Evolutionary conservation across 2,113 vertebrate species (phyloP).

Genomic region (Odocoileus virginianus): DNA sequence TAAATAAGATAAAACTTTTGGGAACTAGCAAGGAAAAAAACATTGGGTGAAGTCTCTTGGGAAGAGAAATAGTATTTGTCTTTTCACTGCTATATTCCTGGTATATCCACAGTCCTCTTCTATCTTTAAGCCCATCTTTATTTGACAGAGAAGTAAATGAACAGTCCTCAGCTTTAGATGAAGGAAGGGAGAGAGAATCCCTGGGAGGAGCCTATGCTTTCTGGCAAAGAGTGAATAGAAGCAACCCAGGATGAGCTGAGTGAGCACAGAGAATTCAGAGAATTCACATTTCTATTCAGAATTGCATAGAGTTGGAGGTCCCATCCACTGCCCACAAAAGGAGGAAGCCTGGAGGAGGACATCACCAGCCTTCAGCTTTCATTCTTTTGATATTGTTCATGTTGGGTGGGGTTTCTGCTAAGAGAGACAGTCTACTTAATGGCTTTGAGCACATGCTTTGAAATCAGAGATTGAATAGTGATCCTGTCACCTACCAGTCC

Average conservation of each 20-base stretch:
- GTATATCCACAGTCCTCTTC: not conserved
- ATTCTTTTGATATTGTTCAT: not conserved
- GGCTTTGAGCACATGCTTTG: not conserved
- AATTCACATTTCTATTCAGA: no score
- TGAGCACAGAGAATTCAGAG: not conserved
- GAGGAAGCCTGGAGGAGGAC: no score
- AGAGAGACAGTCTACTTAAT: not conserved
- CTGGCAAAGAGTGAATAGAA: not conserved
- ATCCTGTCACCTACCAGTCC: not conserved
- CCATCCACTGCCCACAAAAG: not conserved
- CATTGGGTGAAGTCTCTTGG: not conserved
- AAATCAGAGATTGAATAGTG: not conserved
- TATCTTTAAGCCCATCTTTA: not conserved
- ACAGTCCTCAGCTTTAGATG: not conserved
- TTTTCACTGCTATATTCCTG: not conserved
- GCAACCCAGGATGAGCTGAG: not conserved
- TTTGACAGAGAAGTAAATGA: not conserved
- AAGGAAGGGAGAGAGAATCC: not conserved
- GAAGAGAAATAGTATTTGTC: not conserved
- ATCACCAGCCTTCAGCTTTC: not conserved
- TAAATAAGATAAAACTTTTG: conserved; percentile 1
- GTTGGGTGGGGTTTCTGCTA: not conserved
- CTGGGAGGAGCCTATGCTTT: not conserved
- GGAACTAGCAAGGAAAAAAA: conserved; percentile 10
- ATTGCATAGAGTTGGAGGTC: not conserved